Evolutionary conservation across 2,113 vertebrate genomes (phyloP).

Genomic region (Thomomys bottae): DNA sequence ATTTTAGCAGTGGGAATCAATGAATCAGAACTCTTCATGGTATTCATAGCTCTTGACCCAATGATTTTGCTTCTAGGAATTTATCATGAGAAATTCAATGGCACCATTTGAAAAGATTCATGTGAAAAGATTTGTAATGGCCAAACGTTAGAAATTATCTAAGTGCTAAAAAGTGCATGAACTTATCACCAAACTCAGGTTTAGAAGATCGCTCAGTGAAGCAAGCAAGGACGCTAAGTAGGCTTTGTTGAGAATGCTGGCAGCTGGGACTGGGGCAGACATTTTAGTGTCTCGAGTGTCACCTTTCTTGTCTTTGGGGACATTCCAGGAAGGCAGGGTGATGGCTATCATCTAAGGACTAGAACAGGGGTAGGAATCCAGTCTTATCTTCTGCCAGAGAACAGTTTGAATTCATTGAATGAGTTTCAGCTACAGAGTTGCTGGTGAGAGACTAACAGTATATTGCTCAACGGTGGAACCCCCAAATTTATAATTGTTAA

Average conservation of each 20-base stretch:
- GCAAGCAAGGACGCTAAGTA: background rate
- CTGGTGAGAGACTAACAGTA: background rate
- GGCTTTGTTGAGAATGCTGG: background rate
- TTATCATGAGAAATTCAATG: background rate
- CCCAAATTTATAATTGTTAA: background rate
- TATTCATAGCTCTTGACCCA: background rate
- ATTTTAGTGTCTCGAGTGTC: background rate
- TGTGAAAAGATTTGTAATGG: background rate
- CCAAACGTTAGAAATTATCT: background rate
- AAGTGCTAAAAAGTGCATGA: background rate
- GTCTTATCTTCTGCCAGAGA: background rate
- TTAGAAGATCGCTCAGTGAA: background rate
- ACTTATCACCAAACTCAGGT: background rate
- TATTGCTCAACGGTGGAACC: too few relatives aligned
- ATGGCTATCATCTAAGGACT: background rate
- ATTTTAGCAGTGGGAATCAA: background rate
- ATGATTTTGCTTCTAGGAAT: background rate
- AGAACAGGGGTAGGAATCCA: background rate
- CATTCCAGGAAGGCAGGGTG: background rate
- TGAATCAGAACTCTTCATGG: background rate
- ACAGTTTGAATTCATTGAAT: background rate
- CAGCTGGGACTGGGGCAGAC: background rate
- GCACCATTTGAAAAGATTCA: background rate
- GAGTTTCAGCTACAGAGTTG: background rate
- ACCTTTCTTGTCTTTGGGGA: background rate